phyloP scores from a whole-genome alignment of 2,113 vertebrate genomes.

The Nymphicus hollandicus region DNA sequence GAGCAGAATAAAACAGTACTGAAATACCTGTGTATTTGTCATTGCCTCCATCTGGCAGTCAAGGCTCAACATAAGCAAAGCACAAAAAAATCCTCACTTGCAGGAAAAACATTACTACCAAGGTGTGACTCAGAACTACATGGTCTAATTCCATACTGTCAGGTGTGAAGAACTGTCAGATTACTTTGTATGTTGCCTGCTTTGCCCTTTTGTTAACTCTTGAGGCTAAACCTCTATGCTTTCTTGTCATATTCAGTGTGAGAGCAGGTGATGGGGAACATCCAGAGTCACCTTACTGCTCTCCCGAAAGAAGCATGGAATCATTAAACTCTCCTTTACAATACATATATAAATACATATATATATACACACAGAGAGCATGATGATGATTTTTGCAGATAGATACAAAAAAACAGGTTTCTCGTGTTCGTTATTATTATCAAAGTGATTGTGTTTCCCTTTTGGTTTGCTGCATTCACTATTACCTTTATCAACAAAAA shows the following conservation, averaged over 20 bases:
- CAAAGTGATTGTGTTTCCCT: neutral
- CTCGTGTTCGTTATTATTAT: neutral
- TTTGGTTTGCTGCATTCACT: neutral
- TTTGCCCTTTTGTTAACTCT: neutral
- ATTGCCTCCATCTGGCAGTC: neutral
- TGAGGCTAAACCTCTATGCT: neutral
- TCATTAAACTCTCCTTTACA: neutral
- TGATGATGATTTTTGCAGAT: neutral
- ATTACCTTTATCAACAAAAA: neutral
- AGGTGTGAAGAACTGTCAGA: neutral
- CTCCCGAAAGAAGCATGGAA: neutral
- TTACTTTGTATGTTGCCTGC: neutral
- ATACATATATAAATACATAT: neutral
- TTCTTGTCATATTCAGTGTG: neutral
- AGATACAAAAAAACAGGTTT: rapidly evolving
- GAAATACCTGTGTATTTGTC: neutral
- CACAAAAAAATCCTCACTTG: neutral
- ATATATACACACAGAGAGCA: neutral
- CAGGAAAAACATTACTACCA: neutral
- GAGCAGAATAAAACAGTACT: neutral
- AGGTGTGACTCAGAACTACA: neutral
- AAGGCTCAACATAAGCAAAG: neutral
- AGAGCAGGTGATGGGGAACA: neutral
- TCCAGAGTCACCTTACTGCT: neutral
- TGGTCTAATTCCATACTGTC: neutral